These are phyloP conservation scores for Sipunculus nudus DNA, from an alignment of 2,888 invertebrate genomes.

Conservation along the genomic window DNA sequence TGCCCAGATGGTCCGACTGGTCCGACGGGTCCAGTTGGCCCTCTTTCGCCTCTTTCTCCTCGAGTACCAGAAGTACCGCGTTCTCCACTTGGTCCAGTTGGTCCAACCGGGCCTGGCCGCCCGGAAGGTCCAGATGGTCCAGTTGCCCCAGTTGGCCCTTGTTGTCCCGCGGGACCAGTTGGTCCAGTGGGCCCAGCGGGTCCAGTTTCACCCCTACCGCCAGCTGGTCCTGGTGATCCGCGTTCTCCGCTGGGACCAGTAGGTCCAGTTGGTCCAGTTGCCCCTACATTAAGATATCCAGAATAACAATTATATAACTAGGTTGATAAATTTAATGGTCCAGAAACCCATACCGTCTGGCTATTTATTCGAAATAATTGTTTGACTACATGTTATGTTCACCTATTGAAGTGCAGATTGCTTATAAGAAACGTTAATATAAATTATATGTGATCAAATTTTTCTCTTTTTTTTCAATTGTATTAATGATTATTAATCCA, in stretches of 20 bases:
- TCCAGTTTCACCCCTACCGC: slow-evolving; percentile 3
- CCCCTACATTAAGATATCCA: no score
- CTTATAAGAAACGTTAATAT: background rate
- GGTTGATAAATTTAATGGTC: no score
- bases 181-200: slow-evolving; percentile 8
- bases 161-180: no score
- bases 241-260: slow-evolving; percentile 11
- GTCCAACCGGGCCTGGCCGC: slow-evolving; percentile 13
- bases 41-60: no score
- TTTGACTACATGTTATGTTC: no score
- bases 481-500: background rate
- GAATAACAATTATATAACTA: no score
- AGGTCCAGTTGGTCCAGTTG: slow-evolving; percentile 2
- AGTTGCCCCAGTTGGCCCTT: no score
- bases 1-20: slow-evolving; percentile 16
- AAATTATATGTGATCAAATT: background rate
- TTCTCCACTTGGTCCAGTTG: background rate
- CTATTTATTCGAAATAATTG: no score
- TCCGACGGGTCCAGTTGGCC: no score
- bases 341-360: no score
- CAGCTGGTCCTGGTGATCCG: slow-evolving; percentile 28
- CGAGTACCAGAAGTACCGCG: no score
- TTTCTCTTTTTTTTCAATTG: background rate
- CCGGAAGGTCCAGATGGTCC: slow-evolving; percentile 21
- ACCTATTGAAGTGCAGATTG: no score